phyloP scores from a whole-genome alignment of 2,113 vertebrate species.

The Perca fluviatilis region DNA sequence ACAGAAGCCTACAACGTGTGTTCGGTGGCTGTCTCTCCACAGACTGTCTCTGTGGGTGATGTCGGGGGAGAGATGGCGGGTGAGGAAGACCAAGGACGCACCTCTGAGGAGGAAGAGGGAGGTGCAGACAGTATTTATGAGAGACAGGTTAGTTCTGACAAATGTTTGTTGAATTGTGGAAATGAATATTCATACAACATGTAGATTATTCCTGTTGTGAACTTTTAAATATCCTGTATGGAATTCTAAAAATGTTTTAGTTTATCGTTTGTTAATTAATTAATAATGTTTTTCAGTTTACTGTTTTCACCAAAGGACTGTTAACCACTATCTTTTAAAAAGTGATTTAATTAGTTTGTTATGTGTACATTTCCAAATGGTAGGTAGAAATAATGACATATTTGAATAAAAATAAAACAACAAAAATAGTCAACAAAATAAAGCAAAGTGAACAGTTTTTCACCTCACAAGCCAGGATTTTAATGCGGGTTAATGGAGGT shows the following conservation, averaged over 20 bases:
- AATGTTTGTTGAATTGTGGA: background rate
- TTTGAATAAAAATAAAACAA: background rate
- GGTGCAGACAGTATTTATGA: conserved; percentile 78
- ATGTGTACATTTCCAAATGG: background rate
- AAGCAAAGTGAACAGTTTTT: conserved; percentile 35
- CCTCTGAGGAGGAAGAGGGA: conserved; percentile 90
- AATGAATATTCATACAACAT: background rate
- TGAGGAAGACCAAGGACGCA: conserved; percentile 89
- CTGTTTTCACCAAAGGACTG: background rate
- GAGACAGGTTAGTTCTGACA: conserved; percentile 83
- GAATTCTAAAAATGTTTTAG: background rate
- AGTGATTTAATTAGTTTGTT: background rate
- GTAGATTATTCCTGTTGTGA: background rate
- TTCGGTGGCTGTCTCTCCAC: conserved; percentile 75
- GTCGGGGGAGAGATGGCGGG: conserved; percentile 57
- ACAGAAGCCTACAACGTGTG: conserved; percentile 93
- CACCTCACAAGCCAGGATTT: conserved; percentile 33
- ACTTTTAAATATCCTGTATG: background rate
- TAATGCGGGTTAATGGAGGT: conserved; percentile 58
- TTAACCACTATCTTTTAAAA: background rate
- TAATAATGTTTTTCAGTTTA: background rate
- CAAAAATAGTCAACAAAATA: no score
- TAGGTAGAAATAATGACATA: background rate
- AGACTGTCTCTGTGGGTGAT: conserved; percentile 4
- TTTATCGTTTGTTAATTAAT: no score